phyloP scores from a whole-genome alignment of 2,113 vertebrate genomes.

The Stegastes partitus region DNA sequence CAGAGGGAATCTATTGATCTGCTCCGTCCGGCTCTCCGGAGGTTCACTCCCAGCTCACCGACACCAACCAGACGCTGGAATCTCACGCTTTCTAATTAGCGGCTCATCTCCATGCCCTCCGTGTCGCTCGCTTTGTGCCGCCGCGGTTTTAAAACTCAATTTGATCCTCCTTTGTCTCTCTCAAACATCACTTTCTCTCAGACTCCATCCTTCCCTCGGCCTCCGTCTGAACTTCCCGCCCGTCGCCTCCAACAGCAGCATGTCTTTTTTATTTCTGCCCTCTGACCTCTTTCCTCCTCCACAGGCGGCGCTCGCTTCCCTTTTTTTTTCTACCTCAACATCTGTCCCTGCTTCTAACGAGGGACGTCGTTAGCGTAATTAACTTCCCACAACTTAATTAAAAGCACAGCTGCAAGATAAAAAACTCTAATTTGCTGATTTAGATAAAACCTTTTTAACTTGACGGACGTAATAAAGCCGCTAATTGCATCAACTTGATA shows the following conservation, averaged over 20 bases:
- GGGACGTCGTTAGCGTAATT: too few species aligned
- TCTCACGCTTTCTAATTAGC: slow-evolving; percentile 72
- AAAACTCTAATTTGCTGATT: too few species aligned
- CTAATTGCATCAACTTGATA: too few species aligned
- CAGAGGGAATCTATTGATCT: slow-evolving; percentile 71
- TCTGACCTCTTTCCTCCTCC: slow-evolving; percentile 43
- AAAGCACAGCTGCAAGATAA: too few species aligned
- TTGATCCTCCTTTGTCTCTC: slow-evolving; percentile 37
- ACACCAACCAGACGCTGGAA: slow-evolving; percentile 44
- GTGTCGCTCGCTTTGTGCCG: not conserved
- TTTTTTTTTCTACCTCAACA: slow-evolving; percentile 39
- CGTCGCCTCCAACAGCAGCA: slow-evolving; percentile 35
- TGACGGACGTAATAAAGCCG: too few species aligned
- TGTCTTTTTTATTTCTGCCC: slow-evolving; percentile 51
- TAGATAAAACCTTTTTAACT: too few species aligned
- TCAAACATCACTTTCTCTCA: slow-evolving; percentile 7
- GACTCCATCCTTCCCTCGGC: not conserved
- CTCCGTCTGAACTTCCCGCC: slow-evolving; percentile 59
- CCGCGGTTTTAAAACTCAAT: slow-evolving; percentile 47
- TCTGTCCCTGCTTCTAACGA: slow-evolving; percentile 27
- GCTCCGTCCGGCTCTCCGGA: slow-evolving; percentile 52
- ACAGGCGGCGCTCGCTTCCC: slow-evolving; percentile 20
- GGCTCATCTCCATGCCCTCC: not conserved
- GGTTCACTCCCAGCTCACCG: slow-evolving; percentile 44
- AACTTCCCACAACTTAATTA: not conserved